A percentile compares a stretch with the other conserved stretches of the same genome.
phyloP scores from a whole-genome alignment of 2,888 invertebrate genomes.

The Ormyrus nitidulus region DNA sequence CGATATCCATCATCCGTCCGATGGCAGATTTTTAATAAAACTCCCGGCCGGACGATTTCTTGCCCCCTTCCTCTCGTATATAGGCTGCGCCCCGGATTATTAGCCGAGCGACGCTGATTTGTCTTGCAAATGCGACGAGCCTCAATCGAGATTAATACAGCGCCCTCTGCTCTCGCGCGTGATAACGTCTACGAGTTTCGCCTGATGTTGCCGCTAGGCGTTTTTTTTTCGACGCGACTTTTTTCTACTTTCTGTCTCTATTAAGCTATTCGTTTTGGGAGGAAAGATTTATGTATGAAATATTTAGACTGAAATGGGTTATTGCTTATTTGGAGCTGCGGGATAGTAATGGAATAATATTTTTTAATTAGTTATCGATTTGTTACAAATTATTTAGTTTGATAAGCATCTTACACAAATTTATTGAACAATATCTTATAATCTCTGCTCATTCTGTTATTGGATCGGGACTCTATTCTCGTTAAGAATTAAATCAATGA shows the following conservation, averaged over 20 bases:
- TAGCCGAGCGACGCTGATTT: conserved; percentile 44
- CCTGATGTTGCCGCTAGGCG: background rate
- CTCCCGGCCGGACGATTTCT: conserved; percentile 58
- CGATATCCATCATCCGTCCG: conserved; percentile 69
- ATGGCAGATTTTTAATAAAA: conserved; percentile 73
- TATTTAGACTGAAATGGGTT: no score
- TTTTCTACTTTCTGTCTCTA: background rate
- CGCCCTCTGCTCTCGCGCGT: background rate
- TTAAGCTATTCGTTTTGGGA: no score
- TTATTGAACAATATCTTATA: no score
- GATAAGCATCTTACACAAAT: no score
- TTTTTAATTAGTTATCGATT: no score
- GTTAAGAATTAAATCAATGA: no score
- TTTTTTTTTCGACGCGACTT: background rate
- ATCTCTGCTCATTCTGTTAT: no score
- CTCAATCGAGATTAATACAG: conserved; percentile 43
- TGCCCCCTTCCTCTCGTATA: conserved; percentile 43
- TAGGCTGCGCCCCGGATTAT: conserved; percentile 9
- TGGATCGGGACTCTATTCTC: no score
- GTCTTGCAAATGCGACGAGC: conserved; percentile 48
- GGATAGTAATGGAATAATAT: no score
- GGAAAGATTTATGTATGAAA: no score
- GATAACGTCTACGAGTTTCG: background rate
- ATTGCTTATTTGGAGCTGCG: no score
- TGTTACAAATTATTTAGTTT: no score